These are phyloP conservation scores for Neosilurus hyrtlii DNA, from an alignment of 2,797 vertebrate genomes.

Conservation along the genomic window DNA sequence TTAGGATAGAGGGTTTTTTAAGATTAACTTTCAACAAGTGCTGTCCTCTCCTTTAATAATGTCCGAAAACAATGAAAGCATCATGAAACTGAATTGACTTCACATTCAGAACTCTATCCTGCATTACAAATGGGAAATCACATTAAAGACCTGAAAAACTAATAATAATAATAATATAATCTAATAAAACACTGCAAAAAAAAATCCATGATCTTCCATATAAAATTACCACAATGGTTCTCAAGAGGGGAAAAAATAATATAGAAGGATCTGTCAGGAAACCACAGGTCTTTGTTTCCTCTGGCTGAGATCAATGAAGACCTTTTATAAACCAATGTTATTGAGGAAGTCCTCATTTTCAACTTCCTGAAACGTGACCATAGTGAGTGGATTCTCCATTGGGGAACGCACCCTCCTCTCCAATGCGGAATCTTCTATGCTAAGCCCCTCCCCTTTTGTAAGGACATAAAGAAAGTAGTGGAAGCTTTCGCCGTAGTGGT, in stretches of 20 bases:
- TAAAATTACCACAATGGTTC: not conserved
- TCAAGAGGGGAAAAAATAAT: not conserved
- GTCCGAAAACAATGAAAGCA: too few species aligned
- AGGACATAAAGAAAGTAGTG: constrained; percentile 87
- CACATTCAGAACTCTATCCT: not conserved
- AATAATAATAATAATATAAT: too few species aligned
- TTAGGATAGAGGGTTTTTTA: too few species aligned
- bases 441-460: constrained; percentile 82
- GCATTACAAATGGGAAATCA: too few species aligned
- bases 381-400: constrained; percentile 31
- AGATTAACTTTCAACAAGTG: too few species aligned
- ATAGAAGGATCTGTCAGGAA: not conserved
- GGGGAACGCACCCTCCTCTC: constrained; percentile 68
- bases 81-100: not conserved
- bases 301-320: not conserved
- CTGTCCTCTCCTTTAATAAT: too few species aligned
- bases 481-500: constrained; percentile 79
- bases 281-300: not conserved
- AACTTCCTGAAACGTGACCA: constrained; percentile 38
- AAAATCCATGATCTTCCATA: not conserved
- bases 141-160: not conserved
- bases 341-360: constrained; percentile 79
- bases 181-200: not conserved
- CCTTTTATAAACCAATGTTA: constrained; percentile 75
- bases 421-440: constrained; percentile 70